These are phyloP conservation scores for Barnardius zonarius DNA, from an alignment of 2,113 vertebrate genomes.

Conservation along the genomic window DNA sequence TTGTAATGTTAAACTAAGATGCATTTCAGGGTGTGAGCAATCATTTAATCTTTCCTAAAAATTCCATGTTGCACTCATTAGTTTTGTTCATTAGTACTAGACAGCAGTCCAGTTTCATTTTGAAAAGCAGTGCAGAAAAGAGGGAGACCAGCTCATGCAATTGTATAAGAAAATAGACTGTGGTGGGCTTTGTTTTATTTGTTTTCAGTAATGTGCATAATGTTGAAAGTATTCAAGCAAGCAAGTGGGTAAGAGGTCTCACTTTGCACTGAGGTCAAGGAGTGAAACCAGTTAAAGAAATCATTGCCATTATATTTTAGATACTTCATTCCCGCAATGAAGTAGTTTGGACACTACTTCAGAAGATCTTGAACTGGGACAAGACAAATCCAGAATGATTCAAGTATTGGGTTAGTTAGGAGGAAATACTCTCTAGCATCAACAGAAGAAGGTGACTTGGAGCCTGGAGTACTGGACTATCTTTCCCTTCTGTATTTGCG, in stretches of 20 bases:
- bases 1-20: background rate
- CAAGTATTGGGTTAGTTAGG: background rate
- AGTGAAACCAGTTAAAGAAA: background rate
- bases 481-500: background rate
- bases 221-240: background rate
- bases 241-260: rapidly evolving
- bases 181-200: rapidly evolving
- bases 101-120: background rate
- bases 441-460: background rate
- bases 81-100: background rate
- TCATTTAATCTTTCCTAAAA: background rate
- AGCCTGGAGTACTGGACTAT: background rate
- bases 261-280: background rate
- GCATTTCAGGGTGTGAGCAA: background rate
- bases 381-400: background rate
- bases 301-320: background rate
- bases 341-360: background rate
- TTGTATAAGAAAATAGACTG: background rate
- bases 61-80: rapidly evolving
- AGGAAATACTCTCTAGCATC: background rate
- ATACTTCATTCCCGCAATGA: background rate
- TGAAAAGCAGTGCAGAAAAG: background rate
- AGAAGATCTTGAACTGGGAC: background rate
- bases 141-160: background rate
- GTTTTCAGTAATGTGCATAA: background rate